phyloP scores from a whole-genome alignment of 2,888 invertebrate species.

The Stramonita haemastoma region DNA sequence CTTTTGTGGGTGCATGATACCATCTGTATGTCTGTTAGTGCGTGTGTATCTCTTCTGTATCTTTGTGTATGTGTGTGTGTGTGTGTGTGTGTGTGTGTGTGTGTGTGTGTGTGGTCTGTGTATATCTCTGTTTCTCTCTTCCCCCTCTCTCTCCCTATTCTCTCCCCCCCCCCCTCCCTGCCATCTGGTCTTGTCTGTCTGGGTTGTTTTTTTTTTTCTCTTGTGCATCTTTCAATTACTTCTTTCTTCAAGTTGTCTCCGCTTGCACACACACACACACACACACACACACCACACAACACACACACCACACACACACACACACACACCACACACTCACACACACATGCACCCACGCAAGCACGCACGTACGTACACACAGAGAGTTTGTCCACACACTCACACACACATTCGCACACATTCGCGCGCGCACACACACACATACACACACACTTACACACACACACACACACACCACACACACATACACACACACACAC shows the following conservation, averaged over 20 bases:
- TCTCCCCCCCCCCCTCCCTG: neutral
- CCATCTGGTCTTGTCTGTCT: neutral
- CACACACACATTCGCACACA: constrained; percentile 11
- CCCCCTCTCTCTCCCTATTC: neutral
- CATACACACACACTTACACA: constrained; percentile 13
- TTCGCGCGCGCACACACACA: constrained; percentile 11
- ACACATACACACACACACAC: too few relatives aligned
- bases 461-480: neutral
- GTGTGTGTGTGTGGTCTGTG: neutral
- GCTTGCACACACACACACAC: neutral
- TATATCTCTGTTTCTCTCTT: neutral
- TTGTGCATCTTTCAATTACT: neutral
- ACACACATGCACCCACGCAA: neutral
- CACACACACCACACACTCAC: neutral
- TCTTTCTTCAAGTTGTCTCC: neutral
- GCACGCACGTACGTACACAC: neutral
- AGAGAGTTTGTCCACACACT: neutral
- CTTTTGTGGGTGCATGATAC: neutral
- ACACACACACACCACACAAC: neutral
- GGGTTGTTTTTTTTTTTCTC: neutral
- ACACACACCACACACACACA: neutral
- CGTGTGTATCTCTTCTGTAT: neutral
- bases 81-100: neutral
- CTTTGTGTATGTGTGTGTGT: neutral
- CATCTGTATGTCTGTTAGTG: neutral